Evolutionary conservation across 2,113 vertebrate species (phyloP).

Genomic region (Mohoua ochrocephala): DNA sequence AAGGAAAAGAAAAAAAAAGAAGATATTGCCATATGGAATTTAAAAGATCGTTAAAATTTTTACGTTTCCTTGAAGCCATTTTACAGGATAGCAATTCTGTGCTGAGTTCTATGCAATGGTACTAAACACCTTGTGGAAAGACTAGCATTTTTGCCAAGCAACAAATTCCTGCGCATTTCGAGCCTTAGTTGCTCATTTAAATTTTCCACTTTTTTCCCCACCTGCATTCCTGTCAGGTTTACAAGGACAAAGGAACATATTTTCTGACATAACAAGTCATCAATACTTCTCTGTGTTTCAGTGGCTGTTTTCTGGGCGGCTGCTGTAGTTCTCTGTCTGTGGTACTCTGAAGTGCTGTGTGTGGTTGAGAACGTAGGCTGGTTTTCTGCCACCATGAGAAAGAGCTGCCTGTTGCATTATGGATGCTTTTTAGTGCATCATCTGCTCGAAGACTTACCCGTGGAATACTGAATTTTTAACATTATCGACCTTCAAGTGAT

Average conservation of each 20-base stretch:
- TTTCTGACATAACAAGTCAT: neutral
- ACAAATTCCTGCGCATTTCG: neutral
- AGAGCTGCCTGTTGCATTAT: neutral
- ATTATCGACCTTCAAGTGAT: neutral
- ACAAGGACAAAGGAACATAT: fast-evolving
- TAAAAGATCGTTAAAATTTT: neutral
- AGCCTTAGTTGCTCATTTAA: neutral
- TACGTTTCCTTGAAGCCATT: neutral
- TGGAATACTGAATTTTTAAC: neutral
- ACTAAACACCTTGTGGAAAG: neutral
- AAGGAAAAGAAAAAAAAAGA: neutral
- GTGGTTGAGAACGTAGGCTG: neutral
- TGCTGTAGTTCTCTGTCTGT: neutral
- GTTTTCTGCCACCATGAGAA: neutral
- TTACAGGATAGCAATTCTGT: neutral
- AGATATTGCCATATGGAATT: neutral
- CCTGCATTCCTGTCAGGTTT: neutral
- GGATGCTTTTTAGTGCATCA: neutral
- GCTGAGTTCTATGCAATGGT: neutral
- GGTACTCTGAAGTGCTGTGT: neutral
- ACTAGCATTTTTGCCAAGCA: neutral
- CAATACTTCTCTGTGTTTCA: neutral
- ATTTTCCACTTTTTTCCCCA: neutral
- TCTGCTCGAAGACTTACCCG: neutral
- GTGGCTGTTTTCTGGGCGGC: neutral